phyloP scores from a whole-genome alignment of 2,797 vertebrate genomes.

The Synaphobranchus kaupii region DNA sequence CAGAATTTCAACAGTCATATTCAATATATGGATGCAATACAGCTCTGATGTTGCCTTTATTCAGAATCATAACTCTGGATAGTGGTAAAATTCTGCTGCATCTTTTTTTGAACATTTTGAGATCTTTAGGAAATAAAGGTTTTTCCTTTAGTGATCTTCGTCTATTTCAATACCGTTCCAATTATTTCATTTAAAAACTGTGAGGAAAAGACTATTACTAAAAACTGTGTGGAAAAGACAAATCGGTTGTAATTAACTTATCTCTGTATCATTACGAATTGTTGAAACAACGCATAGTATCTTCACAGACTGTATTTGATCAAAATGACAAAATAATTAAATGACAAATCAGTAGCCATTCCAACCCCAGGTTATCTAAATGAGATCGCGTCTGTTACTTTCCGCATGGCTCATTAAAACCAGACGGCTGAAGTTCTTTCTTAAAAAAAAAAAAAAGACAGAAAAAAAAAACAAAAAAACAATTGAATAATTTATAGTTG shows the following conservation, averaged over 20 bases:
- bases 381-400: not conserved
- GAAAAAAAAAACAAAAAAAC: not conserved
- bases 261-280: not conserved
- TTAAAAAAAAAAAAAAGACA: not conserved
- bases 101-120: too few relatives aligned
- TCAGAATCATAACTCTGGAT: too few relatives aligned
- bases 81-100: not conserved
- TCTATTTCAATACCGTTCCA: not conserved
- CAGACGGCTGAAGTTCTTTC: not conserved
- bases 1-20: too few relatives aligned
- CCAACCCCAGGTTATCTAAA: not conserved
- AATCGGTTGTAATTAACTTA: not conserved
- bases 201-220: not conserved
- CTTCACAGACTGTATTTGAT: not conserved
- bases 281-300: not conserved
- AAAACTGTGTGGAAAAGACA: not conserved
- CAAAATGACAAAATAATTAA: conserved; percentile 15
- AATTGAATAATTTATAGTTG: conserved; percentile 11
- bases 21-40: too few relatives aligned
- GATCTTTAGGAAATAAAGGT: too few relatives aligned
- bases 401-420: conserved; percentile 4
- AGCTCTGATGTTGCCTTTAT: too few relatives aligned
- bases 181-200: not conserved
- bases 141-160: not conserved
- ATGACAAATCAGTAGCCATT: not conserved